Evolutionary conservation across 2,797 vertebrate genomes (phyloP), one percentile per base, ranked within the genome.

Genomic region (Nothura maculosa): DNA sequence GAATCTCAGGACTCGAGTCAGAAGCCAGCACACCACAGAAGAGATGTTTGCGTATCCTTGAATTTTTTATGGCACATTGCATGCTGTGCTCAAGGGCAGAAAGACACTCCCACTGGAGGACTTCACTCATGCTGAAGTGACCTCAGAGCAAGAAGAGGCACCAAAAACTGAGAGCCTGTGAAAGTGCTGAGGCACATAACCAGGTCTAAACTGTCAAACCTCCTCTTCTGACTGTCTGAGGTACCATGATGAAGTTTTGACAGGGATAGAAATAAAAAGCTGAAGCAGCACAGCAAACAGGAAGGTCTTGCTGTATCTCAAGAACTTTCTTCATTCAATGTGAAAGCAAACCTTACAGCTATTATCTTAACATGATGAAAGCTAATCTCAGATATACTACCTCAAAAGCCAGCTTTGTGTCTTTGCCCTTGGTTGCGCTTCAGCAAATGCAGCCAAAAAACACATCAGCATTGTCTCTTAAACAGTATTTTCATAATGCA

Each of bases 1-100:
- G 27, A 47, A 32, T 32, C 66, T 69, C 8, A 1, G 61, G 22
- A 82, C 0, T 0, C 40, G 28, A 38, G 17, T 22, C 52, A 11
- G 13, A 70, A 74, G 32, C 18, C 25, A 36, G 54, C 4, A 0
- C 5, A 14, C 52, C 6, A 5, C 45, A 40, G 64, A 38, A 42
- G 77, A 67, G 52, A 5, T 34, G 17, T 7, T 70, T 21, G 18
- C 43, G 55, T 36, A 28, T 50, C 69, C 76, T 81, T 89, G 62
- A 11, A n/a, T 50, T 57, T 42, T 50, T 6, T 77, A 50, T 15
- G 0, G 12, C 1, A 47, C 19, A n/a, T 5, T 12, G 12, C 2
- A 0, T 45, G 55, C 63, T 72, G 55, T 2, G 25, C 10, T 21
- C 38, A 40, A 16, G 42, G 8, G 47, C 6, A 2, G n/a, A 28